These are phyloP conservation scores for Coleophora deauratella DNA, from an alignment of 2,888 invertebrate species.

Conservation along the genomic window DNA sequence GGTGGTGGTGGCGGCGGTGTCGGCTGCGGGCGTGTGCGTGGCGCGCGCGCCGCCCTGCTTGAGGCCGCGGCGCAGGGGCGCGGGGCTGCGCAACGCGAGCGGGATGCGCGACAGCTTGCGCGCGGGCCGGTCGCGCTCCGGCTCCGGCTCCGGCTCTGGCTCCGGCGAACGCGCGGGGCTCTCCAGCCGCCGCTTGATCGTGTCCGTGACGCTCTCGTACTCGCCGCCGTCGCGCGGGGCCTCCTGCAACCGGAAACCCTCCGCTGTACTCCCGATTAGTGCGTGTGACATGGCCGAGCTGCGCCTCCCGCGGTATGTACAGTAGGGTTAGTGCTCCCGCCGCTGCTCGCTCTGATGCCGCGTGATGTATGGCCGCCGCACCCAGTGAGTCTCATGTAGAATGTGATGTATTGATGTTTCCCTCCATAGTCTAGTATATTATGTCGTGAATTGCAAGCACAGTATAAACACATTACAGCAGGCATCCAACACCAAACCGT, in stretches of 20 bases:
- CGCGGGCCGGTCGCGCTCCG: constrained; percentile 36
- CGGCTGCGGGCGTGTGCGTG: background rate
- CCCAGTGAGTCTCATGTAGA: constrained; percentile 10
- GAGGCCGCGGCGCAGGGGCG: constrained; percentile 46
- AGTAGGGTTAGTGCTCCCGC: constrained; percentile 16
- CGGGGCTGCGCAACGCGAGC: constrained; percentile 53
- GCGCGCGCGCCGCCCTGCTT: constrained; percentile 36
- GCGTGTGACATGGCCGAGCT: no score
- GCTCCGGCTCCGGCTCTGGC: constrained; percentile 36
- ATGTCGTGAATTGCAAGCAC: no score
- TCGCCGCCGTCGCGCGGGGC: constrained; percentile 32
- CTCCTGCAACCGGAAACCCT: constrained; percentile 52
- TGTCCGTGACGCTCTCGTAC: constrained; percentile 77
- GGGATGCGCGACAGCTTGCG: constrained; percentile 62
- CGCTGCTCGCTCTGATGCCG: constrained; percentile 23
- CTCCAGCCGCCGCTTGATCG: constrained; percentile 75
- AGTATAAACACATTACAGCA: no score
- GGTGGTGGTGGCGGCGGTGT: background rate
- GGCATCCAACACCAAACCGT: no score
- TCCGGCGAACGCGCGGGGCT: constrained; percentile 58
- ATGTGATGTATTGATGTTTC: no score
- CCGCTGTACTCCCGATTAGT: constrained; percentile 13
- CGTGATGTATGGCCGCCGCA: constrained; percentile 30
- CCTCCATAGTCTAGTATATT: no score
- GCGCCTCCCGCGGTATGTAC: constrained; percentile 16